A percentile compares a stretch with the other conserved stretches of the same genome.
These are phyloP conservation scores for Onychorhynchus coronatus DNA, from an alignment of 2,113 vertebrate genomes.

Conservation along the genomic window DNA sequence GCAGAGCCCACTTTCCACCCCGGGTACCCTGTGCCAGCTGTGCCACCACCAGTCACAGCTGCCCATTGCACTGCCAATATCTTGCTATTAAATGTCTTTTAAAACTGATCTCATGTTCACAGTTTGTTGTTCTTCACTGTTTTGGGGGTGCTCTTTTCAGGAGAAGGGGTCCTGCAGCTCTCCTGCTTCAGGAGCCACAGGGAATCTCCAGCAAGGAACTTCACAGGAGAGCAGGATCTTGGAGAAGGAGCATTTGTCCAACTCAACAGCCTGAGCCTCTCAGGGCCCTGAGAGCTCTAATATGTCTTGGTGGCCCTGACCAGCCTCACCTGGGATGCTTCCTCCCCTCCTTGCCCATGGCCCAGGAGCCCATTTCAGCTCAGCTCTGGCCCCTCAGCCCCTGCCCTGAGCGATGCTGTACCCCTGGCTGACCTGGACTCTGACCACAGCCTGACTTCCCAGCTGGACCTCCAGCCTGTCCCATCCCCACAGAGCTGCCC, in stretches of 20 bases:
- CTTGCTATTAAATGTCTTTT: neutral
- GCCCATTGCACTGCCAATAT: neutral
- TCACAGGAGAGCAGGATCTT: neutral
- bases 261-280: neutral
- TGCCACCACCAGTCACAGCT: neutral
- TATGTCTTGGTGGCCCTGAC: neutral
- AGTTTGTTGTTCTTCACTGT: neutral
- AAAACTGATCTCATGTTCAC: neutral
- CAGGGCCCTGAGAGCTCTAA: neutral
- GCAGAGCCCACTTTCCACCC: neutral
- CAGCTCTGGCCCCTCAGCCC: neutral
- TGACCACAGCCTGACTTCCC: neutral
- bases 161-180: neutral
- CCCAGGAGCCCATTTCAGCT: neutral
- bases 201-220: neutral
- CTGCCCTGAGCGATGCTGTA: neutral
- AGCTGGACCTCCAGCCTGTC: neutral
- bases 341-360: too few relatives aligned
- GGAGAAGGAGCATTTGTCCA: neutral
- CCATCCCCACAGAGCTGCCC: neutral
- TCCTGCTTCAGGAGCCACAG: neutral
- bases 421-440: neutral
- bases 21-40: neutral
- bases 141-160: neutral
- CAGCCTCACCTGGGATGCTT: neutral